phyloP scores from a whole-genome alignment of 2,888 invertebrate genomes.

The Deilephila porcellus region DNA sequence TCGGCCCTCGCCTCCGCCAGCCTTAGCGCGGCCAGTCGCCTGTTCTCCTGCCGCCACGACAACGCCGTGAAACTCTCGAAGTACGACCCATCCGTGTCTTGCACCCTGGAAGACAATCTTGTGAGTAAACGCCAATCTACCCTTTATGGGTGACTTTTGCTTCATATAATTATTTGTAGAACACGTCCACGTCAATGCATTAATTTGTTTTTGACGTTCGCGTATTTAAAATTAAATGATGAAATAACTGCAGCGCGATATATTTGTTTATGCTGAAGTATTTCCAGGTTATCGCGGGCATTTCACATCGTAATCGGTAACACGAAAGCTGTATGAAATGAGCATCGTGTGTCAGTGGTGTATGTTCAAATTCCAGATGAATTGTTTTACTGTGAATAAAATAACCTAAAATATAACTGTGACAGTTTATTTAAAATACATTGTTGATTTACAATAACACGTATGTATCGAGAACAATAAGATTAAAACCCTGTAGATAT shows the following conservation, averaged over 20 bases:
- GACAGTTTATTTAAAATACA: neutral
- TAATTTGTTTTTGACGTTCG: neutral
- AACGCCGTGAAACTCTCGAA: conserved; percentile 97
- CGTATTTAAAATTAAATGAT: neutral
- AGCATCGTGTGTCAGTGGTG: no score
- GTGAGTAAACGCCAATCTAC: neutral
- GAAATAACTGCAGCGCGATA: neutral
- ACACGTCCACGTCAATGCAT: neutral
- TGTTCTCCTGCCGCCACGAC: conserved; percentile 96
- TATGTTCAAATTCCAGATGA: no score
- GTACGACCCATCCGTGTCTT: conserved; percentile 97
- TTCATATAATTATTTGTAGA: neutral
- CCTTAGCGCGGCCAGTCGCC: conserved; percentile 90
- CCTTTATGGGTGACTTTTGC: neutral
- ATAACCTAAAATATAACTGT: neutral
- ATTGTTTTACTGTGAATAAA: no score
- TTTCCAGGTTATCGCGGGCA: neutral
- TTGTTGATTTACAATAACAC: neutral
- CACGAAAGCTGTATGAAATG: no score
- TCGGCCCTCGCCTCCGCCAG: conserved; percentile 90
- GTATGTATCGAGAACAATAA: neutral
- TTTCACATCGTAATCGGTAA: no score
- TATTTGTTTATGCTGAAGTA: neutral
- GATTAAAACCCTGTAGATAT: neutral
- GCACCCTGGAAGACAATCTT: conserved; percentile 87